phyloP scores from a whole-genome alignment of 2,113 vertebrate species.

The Pterophyllum scalare region DNA sequence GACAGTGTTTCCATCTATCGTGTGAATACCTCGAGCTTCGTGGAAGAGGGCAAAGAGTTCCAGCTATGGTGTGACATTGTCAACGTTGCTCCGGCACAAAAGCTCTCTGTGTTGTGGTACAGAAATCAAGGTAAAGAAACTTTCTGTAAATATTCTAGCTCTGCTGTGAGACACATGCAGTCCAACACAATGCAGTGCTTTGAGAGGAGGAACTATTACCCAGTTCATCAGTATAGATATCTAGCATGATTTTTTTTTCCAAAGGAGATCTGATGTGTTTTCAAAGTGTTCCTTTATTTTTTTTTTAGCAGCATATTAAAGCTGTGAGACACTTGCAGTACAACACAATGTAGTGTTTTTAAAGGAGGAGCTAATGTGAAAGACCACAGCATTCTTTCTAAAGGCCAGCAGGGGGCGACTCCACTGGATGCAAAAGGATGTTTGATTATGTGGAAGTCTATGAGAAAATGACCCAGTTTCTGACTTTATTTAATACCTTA shows the following conservation, averaged over 20 bases:
- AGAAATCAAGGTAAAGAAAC: slow-evolving; percentile 42
- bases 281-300: no score
- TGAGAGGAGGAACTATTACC: not conserved
- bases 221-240: no score
- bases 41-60: slow-evolving; percentile 44
- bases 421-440: not conserved
- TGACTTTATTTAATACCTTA: not conserved
- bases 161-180: not conserved
- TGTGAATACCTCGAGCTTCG: not conserved
- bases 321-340: not conserved
- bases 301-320: not conserved
- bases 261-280: no score
- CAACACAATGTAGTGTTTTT: not conserved
- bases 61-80: slow-evolving; percentile 76
- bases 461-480: not conserved
- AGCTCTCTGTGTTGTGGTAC: slow-evolving; percentile 69
- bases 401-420: not conserved
- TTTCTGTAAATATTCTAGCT: not conserved
- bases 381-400: not conserved
- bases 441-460: not conserved
- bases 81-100: slow-evolving; percentile 56
- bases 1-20: slow-evolving; percentile 58
- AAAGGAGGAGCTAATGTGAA: not conserved
- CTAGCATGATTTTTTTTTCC: no score
- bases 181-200: not conserved